Conservation (phyloP, 53 echinoderm and acorn worm species). For the Paelopatides confundens region DNA sequence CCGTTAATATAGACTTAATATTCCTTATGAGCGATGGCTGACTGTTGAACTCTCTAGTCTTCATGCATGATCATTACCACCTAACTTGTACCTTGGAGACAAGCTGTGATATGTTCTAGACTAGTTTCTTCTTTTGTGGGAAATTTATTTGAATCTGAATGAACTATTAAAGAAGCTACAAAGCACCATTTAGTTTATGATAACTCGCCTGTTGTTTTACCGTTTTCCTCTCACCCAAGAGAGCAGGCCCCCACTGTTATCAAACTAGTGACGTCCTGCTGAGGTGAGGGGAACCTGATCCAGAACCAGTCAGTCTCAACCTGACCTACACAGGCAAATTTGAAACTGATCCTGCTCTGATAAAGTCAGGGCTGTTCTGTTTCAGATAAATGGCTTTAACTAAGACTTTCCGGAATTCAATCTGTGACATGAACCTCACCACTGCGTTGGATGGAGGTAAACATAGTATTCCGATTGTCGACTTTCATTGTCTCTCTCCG, state of each 20-base stretch:
- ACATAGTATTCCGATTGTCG: not conserved
- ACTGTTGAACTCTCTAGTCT: too few species aligned
- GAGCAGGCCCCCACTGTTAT: conserved; percentile 6
- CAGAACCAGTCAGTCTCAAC: not conserved
- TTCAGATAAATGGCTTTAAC: not conserved
- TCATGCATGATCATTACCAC: too few species aligned
- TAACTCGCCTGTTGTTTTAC: not conserved
- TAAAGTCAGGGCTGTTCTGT: conserved; percentile 1
- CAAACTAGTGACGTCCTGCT: conserved; percentile 1
- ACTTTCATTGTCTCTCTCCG: not conserved
- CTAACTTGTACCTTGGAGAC: too few species aligned
- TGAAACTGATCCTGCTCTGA: conserved; percentile 19
- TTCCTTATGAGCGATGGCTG: too few species aligned
- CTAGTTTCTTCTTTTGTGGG: too few species aligned
- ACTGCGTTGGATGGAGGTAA: not conserved
- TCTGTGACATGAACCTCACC: not conserved
- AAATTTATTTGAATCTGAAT: not conserved
- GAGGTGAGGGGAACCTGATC: conserved; percentile 31
- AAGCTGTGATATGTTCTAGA: too few species aligned
- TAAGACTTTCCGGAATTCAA: not conserved
- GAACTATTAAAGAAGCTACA: not conserved
- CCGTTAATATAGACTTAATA: too few species aligned
- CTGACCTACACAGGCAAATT: conserved; percentile 28
- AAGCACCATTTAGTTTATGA: not conserved
- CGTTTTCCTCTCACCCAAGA: not conserved